Base-by-base conservation (phyloP, 2,888 invertebrate species). In the Notodonta dromedarius region DNA sequence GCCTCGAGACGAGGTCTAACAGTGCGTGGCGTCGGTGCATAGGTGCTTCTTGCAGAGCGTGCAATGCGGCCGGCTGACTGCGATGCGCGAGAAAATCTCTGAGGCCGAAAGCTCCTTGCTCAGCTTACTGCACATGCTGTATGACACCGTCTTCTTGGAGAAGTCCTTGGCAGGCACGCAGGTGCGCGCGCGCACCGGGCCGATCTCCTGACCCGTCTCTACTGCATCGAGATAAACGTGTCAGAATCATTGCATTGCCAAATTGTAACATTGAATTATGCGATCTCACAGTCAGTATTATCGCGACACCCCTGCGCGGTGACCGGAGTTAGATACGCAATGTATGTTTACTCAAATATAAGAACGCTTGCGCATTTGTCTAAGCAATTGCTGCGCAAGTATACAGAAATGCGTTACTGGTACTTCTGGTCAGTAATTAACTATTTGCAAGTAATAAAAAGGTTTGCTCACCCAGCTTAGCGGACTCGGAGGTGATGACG, bases 81-180 rank as follows among this genome's bases (percentile, higher is more conserved):
- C 83, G 67, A 93, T 87, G 48, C 90, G 86, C 2, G 91, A 90
- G 83, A 93, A 93, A 60, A 93, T 92, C 77, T 93, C 92, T 0
- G 92, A 91, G 0, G 91, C 87, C 0, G 91, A 88, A 67, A 93
- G 77, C 75, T 93, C 93, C 76, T 90, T 90, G 79, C 91, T 90
- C 46, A 93, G 81, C 72, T 91, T 91, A 70, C 85, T 87, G 84
- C 93, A 93, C 90, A 91, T 91, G 11, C 86, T 82, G 77, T 93
- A 91, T 2, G 93, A 89, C 35, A 93, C 91, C 5, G 88, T 85
- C 80, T 91, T 91, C 87, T 91, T 93, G 66, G 87, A 83, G 81
- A 93, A 93, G 71, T 92, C 91, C 76, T 91, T 93, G 46, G 90
- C 87, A 0, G 93, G 90, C 8, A 93, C 93, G 71, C 93, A 93